Base-by-base conservation (phyloP, 1,140 invertebrate species). In the Sitophilus oryzae region DNA sequence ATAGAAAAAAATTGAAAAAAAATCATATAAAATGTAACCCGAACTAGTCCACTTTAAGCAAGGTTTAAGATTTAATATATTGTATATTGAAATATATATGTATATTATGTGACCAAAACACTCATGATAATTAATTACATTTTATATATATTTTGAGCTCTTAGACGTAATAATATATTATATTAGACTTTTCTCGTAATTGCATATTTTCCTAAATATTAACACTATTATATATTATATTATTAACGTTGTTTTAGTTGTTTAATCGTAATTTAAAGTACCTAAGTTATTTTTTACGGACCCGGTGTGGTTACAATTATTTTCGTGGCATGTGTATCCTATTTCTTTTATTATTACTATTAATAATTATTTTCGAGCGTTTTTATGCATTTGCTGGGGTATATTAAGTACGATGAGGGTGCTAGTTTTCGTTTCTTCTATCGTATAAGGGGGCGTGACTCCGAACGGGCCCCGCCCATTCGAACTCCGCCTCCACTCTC, bases 1-100 rank as follows among this genome's bases (percentile, higher is more conserved):
- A 59, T 61, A 60, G 53, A 61, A 66, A 62, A 61, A 40, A 14
- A 40, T 40, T 6, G 14, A 40, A 6, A 11, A 30, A 30, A 30
- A 30, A 30, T 30, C n/a, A n/a, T 52, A 52, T 52, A 45, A 48
- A 54, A 46, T 57, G 55, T 63, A 67, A 67, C 58, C 64, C 61
- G 56, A 66, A 66, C 67, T 69, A 69, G 67, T 69, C 67, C 60
- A 60, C 56, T 59, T 64, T 51, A 62, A 64, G 56, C 62, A 67
- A 67, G 61, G 60, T 63, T 67, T 57, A 49, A 62, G 60, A 61
- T 58, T 30, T 57, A 58, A 54, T 54, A 51, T 53, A 61, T 54
- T 51, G 37, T 52, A 52, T 53, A 56, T 44, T 56, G 44, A 41
- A 54, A 64, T 60, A 62, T 60, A 62, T 55, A 64, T 60, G 61